These are phyloP conservation scores for Ctenopoma multispine DNA, from an alignment of 2,797 vertebrate species.

Conservation along the genomic window DNA sequence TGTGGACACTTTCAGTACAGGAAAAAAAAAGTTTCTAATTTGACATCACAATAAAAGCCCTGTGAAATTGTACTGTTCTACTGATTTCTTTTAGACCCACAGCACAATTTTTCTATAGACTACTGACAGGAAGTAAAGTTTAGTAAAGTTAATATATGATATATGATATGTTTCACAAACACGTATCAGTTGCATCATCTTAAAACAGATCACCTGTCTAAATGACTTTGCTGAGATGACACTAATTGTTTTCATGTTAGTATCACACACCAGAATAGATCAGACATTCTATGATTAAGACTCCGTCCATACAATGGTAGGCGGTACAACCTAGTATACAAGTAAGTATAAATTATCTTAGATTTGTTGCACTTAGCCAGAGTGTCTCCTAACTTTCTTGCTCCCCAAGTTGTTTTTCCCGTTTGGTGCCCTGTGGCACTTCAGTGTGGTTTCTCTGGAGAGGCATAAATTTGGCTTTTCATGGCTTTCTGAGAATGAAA, in stretches of 20 bases:
- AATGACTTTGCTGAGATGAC: neutral
- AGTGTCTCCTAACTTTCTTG: constrained; percentile 65
- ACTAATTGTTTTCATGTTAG: constrained; percentile 26
- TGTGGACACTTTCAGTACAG: constrained; percentile 5
- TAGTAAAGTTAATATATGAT: neutral
- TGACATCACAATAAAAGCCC: neutral
- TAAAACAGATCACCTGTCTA: neutral
- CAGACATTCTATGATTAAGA: constrained; percentile 35
- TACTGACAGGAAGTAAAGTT: neutral
- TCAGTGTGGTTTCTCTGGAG: constrained; percentile 73
- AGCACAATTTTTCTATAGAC: neutral
- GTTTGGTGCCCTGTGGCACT: constrained; percentile 77
- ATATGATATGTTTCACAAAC: neutral
- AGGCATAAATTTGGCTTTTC: constrained; percentile 72
- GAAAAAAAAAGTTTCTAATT: neutral
- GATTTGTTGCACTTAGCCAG: constrained; percentile 52
- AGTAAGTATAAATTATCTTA: constrained; percentile 62
- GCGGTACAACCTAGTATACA: constrained; percentile 41
- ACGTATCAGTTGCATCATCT: neutral
- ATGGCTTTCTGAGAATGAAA: constrained; percentile 73
- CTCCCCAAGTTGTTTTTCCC: constrained; percentile 78
- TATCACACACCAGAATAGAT: constrained; percentile 35
- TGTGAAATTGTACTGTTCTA: neutral
- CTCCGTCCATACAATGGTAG: constrained; percentile 48
- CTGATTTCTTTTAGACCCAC: constrained; percentile 1